These are phyloP conservation scores for Spilarctia lutea DNA, from an alignment of 2,888 invertebrate genomes.

Conservation along the genomic window DNA sequence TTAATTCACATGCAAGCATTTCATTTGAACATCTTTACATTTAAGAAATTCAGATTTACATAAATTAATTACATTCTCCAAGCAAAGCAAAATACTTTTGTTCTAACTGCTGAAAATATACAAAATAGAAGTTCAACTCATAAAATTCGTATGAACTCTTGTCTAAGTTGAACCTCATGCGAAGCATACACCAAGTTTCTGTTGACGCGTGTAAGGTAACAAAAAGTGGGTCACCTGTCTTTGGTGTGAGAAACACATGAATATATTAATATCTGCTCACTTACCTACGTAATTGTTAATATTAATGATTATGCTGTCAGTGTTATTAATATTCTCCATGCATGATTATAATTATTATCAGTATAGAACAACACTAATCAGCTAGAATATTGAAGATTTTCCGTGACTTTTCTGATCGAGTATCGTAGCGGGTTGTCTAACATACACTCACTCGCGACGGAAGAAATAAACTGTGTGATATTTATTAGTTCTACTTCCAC, in stretches of 20 bases:
- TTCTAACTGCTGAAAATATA: neutral
- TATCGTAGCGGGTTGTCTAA: neutral
- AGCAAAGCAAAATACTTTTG: neutral
- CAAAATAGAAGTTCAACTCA: neutral
- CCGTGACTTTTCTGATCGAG: neutral
- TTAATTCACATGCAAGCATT: too few relatives aligned
- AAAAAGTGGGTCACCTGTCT: slow-evolving; percentile 23
- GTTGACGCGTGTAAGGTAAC: slow-evolving; percentile 18
- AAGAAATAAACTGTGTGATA: neutral
- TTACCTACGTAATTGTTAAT: neutral
- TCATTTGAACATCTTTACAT: neutral
- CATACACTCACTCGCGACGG: neutral
- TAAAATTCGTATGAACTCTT: neutral
- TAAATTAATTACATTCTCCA: neutral
- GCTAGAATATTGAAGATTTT: neutral
- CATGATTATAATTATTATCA: neutral
- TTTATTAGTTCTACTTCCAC: neutral
- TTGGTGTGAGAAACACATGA: neutral
- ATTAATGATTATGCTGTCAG: neutral
- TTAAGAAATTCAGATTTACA: neutral
- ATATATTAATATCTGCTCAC: neutral
- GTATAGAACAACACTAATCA: neutral
- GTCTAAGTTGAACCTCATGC: neutral
- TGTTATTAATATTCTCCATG: neutral
- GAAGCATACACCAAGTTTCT: neutral